A percentile compares a stretch with the other conserved stretches of the same genome.
Evolutionary conservation across 2,113 vertebrate species (phyloP).

Genomic region (Dasyurus viverrinus): DNA sequence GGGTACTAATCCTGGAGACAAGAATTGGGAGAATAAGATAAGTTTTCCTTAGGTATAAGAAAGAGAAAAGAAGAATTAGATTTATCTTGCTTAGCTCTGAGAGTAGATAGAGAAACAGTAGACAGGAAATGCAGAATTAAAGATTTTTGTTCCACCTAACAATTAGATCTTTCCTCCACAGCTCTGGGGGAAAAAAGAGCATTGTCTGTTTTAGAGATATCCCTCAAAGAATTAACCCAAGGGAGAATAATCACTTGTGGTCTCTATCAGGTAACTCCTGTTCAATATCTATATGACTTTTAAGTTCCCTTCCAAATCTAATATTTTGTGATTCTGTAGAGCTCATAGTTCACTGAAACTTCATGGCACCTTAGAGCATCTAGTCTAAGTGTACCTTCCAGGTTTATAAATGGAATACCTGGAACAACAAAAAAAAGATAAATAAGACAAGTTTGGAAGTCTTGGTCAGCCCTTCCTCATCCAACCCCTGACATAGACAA

Average conservation of each 20-base stretch:
- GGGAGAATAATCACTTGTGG: background rate
- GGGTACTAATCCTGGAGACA: background rate
- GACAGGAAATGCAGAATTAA: background rate
- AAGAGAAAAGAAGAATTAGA: background rate
- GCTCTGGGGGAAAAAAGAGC: background rate
- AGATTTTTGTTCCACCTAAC: background rate
- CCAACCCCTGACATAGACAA: too few relatives aligned
- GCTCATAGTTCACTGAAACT: too few relatives aligned
- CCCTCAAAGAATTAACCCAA: background rate
- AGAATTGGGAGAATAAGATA: background rate
- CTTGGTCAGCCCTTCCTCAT: too few relatives aligned
- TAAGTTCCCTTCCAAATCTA: background rate
- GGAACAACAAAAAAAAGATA: too few relatives aligned
- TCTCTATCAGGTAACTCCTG: background rate
- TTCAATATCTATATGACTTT: background rate
- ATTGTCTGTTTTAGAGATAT: background rate
- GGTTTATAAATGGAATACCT: too few relatives aligned
- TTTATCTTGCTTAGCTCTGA: background rate
- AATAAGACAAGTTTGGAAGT: too few relatives aligned
- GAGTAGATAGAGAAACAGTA: background rate
- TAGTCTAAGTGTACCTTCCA: too few relatives aligned
- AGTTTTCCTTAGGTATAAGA: background rate
- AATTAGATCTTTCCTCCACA: background rate
- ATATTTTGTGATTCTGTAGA: too few relatives aligned
- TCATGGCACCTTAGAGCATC: too few relatives aligned